Evolutionary conservation across 2,113 vertebrate genomes (phyloP).

Genomic region (Centrocercus urophasianus): DNA sequence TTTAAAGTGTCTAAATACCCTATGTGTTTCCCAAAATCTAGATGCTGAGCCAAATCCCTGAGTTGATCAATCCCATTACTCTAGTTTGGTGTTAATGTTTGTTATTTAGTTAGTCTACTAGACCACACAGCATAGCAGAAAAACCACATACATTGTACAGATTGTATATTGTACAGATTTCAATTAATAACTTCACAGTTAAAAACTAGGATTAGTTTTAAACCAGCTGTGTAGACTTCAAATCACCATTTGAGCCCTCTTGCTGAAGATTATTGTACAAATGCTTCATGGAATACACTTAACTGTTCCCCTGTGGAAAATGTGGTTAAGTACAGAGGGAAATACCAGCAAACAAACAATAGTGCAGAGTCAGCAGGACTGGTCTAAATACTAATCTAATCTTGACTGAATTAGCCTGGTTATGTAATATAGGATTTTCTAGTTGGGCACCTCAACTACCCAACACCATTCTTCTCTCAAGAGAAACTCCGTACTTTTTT

Average conservation of each 20-base stretch:
- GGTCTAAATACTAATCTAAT: background rate
- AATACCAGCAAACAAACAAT: background rate
- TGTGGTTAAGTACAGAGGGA: background rate
- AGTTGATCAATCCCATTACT: background rate
- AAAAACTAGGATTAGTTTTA: background rate
- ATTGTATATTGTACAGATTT: background rate
- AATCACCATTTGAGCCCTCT: background rate
- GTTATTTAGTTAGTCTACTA: background rate
- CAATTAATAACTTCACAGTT: background rate
- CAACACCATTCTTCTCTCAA: too few relatives aligned
- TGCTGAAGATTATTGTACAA: constrained; percentile 33
- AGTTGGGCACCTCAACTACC: too few relatives aligned
- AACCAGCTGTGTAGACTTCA: background rate
- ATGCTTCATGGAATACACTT: constrained; percentile 31
- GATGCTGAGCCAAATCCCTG: background rate
- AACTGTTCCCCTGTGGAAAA: constrained; percentile 39
- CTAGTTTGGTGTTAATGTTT: background rate
- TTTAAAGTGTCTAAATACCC: background rate
- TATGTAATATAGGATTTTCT: background rate
- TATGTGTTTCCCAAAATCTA: background rate
- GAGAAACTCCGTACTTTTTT: constrained; percentile 35
- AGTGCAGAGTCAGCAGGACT: background rate
- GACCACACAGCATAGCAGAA: background rate
- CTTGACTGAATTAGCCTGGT: constrained; percentile 27
- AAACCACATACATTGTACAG: background rate